These are phyloP conservation scores for Phaedon cochleariae DNA, from an alignment of 2,888 invertebrate species.

Conservation along the genomic window DNA sequence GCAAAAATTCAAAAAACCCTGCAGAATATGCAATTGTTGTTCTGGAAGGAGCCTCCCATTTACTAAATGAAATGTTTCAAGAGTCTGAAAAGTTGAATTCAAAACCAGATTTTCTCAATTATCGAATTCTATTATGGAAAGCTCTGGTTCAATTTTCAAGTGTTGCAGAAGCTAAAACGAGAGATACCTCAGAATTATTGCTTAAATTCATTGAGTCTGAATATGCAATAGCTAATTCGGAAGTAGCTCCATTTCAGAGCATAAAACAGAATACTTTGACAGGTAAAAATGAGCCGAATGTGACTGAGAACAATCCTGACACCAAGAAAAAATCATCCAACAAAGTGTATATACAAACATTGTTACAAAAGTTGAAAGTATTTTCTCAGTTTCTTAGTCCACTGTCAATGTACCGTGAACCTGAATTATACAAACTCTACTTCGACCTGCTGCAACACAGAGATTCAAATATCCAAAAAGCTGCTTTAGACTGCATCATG, in stretches of 20 bases:
- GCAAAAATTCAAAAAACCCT: slow-evolving; percentile 61
- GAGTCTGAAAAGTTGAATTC: slow-evolving; percentile 59
- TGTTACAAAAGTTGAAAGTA: slow-evolving; percentile 76
- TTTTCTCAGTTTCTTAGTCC: slow-evolving; percentile 85
- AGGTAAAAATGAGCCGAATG: slow-evolving; percentile 54
- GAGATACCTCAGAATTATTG: slow-evolving; percentile 82
- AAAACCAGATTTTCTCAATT: slow-evolving; percentile 77
- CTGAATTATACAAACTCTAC: slow-evolving; percentile 78
- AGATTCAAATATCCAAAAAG: slow-evolving; percentile 82
- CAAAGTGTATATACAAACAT: slow-evolving; percentile 45
- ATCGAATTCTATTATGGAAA: slow-evolving; percentile 82
- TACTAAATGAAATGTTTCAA: slow-evolving; percentile 51
- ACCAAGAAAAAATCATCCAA: slow-evolving; percentile 15
- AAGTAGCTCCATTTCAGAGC: slow-evolving; percentile 67
- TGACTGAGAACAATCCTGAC: slow-evolving; percentile 58
- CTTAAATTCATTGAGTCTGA: slow-evolving; percentile 73
- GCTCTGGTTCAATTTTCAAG: slow-evolving; percentile 77
- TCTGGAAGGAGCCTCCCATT: slow-evolving; percentile 42
- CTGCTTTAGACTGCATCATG: slow-evolving; percentile 85
- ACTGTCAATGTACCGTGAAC: slow-evolving; percentile 78
- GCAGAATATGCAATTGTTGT: slow-evolving; percentile 34
- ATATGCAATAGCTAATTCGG: slow-evolving; percentile 69
- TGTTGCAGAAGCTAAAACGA: slow-evolving; percentile 81
- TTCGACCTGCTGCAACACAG: slow-evolving; percentile 82
- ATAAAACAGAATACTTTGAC: slow-evolving; percentile 60